Percentiles rank a stretch among this genome's conserved stretches.
phyloP scores from a whole-genome alignment of 2,113 vertebrate species.

The Mixornis gularis region DNA sequence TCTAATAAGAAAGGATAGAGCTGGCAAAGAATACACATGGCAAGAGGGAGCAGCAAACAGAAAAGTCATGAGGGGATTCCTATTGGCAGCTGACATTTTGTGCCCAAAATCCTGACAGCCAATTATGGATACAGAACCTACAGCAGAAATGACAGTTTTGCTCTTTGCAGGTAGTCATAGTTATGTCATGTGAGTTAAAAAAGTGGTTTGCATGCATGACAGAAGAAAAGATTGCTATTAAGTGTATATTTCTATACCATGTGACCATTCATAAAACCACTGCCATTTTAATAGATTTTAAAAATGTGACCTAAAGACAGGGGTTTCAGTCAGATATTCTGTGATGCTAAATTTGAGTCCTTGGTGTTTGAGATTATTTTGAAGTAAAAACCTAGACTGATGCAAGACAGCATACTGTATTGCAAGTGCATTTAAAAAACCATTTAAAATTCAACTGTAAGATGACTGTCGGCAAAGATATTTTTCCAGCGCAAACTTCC shows the following conservation, averaged over 20 bases:
- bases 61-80: background rate
- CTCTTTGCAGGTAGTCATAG: background rate
- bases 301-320: background rate
- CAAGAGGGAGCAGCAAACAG: background rate
- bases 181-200: background rate
- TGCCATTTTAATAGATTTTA: background rate
- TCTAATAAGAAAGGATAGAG: background rate
- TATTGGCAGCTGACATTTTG: background rate
- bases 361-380: background rate
- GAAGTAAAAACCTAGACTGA: background rate
- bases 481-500: background rate
- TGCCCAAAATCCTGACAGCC: background rate
- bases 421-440: background rate
- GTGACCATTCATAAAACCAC: background rate
- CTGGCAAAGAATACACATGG: background rate
- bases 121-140: background rate
- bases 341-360: background rate
- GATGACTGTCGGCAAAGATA: background rate
- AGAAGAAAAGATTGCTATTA: background rate
- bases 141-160: background rate
- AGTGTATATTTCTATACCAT: background rate
- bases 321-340: background rate
- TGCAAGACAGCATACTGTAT: background rate
- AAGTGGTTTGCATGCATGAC: fast-evolving
- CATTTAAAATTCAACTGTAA: background rate